Evolutionary conservation across 2,888 invertebrate genomes (phyloP).

Genomic region (Philereme vetulata): DNA sequence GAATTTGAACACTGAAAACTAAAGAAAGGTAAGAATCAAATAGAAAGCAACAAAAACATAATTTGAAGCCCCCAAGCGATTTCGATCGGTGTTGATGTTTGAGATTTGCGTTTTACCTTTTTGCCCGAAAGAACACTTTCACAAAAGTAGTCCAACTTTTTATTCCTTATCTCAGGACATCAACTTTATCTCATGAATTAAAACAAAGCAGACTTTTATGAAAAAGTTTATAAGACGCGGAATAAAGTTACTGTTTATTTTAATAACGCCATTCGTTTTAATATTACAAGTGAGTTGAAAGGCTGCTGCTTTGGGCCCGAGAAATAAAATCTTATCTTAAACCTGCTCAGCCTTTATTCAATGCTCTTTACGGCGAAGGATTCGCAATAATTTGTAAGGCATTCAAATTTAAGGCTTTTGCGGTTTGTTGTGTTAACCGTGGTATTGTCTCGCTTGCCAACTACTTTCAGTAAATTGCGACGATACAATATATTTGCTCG

Average conservation of each 20-base stretch:
- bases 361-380: slow-evolving; percentile 65
- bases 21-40: slow-evolving; percentile 18
- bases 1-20: slow-evolving; percentile 10
- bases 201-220: slow-evolving; percentile 34
- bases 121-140: slow-evolving; percentile 4
- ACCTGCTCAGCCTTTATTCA: slow-evolving; percentile 59
- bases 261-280: slow-evolving; percentile 39
- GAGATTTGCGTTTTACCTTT: slow-evolving; percentile 26
- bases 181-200: slow-evolving; percentile 35
- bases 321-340: slow-evolving; percentile 63
- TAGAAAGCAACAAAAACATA: slow-evolving; percentile 25
- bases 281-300: slow-evolving; percentile 39
- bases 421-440: slow-evolving; percentile 21
- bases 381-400: slow-evolving; percentile 61
- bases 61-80: slow-evolving; percentile 22
- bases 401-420: slow-evolving; percentile 32
- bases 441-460: slow-evolving; percentile 16
- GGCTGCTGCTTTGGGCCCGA: slow-evolving; percentile 42
- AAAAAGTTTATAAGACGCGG: slow-evolving; percentile 30
- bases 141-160: slow-evolving; percentile 21
- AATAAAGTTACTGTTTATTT: slow-evolving; percentile 37
- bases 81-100: slow-evolving; percentile 23
- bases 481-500: neutral
- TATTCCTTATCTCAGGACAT: slow-evolving; percentile 28
- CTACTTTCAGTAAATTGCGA: slow-evolving; percentile 7